Conservation (phyloP, 1,140 invertebrate genomes). For the Meloidogyne floridensis region DNA sequence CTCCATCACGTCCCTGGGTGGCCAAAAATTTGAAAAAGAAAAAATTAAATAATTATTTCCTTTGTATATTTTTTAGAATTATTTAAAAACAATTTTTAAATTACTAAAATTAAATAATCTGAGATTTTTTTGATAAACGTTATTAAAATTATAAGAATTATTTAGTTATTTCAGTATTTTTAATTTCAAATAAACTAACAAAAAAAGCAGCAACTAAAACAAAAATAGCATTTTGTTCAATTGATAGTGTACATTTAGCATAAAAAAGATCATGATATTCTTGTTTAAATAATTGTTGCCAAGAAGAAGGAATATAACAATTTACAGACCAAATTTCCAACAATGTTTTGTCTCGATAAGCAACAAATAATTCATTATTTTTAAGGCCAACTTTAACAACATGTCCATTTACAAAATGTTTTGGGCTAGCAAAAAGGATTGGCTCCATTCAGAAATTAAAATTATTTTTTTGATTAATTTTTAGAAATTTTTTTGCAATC, state of each 20-base stretch:
- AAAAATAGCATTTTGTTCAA: slow-evolving; percentile 22
- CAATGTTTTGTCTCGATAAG: background rate
- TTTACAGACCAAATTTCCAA: slow-evolving; percentile 37
- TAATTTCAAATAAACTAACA: background rate
- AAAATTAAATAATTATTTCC: background rate
- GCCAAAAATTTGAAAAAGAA: background rate
- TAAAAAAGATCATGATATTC: slow-evolving; percentile 37
- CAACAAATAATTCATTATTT: slow-evolving; percentile 34
- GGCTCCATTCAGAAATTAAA: background rate
- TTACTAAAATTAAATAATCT: background rate
- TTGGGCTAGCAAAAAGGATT: slow-evolving; percentile 32
- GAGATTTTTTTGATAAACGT: too few relatives aligned
- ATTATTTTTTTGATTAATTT: too few relatives aligned
- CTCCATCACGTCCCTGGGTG: background rate
- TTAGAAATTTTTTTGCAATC: too few relatives aligned
- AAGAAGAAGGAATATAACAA: slow-evolving; percentile 32
- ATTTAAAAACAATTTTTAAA: background rate
- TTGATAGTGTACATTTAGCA: slow-evolving; percentile 28
- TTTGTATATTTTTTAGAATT: background rate
- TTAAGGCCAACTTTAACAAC: slow-evolving; percentile 33
- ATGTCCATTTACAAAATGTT: slow-evolving; percentile 27
- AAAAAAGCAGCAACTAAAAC: slow-evolving; percentile 27
- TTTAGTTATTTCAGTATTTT: too few relatives aligned
- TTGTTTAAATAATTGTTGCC: slow-evolving; percentile 25
- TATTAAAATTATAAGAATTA: too few relatives aligned